phyloP scores from a whole-genome alignment of 2,797 vertebrate genomes.

The Pantherophis vulpinus region DNA sequence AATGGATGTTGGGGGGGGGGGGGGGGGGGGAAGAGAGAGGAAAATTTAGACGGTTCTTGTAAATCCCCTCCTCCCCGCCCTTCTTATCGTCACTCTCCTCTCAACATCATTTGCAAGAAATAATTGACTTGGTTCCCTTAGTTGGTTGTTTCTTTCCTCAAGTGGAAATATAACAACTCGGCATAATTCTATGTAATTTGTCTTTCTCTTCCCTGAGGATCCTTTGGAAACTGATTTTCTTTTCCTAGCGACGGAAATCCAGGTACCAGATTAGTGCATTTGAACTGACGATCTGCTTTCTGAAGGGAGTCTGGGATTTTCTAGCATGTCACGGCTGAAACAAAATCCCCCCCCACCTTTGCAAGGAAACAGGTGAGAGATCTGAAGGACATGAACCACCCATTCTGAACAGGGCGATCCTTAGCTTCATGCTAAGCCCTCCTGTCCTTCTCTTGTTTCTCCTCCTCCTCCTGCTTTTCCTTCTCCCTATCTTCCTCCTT shows the following conservation, averaged over 20 bases:
- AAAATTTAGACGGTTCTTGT: background rate
- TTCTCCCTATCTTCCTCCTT: too few species aligned
- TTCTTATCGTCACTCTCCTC: background rate
- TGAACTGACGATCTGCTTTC: background rate
- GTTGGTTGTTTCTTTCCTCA: background rate
- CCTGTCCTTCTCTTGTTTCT: background rate
- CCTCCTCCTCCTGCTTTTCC: background rate
- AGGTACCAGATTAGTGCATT: background rate
- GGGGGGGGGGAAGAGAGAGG: accelerated
- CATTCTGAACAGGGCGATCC: background rate
- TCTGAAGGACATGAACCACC: background rate
- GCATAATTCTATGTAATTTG: background rate
- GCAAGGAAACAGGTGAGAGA: background rate
- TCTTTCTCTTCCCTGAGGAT: background rate
- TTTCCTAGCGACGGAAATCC: background rate
- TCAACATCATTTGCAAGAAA: background rate
- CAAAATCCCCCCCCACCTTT: background rate
- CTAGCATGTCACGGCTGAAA: too few species aligned
- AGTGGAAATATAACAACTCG: background rate
- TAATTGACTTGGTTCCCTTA: background rate
- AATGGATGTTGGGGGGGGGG: accelerated
- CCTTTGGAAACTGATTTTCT: background rate
- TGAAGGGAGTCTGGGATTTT: background rate
- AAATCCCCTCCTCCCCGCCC: background rate
- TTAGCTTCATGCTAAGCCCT: background rate